Evolutionary conservation across 2,888 invertebrate species (phyloP).

Genomic region (Branchellion lobata): DNA sequence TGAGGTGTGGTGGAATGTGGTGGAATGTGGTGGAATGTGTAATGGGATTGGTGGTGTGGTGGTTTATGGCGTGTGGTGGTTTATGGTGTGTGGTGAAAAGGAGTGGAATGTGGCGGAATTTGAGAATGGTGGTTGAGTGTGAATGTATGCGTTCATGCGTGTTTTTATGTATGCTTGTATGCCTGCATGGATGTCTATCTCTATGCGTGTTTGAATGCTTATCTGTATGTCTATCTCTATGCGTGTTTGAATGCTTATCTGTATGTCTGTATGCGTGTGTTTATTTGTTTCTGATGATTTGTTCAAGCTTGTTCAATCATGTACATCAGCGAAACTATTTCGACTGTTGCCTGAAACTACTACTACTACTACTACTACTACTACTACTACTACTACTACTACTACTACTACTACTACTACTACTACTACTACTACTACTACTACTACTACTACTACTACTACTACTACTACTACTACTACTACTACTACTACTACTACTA

Average conservation of each 20-base stretch:
- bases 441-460: slow-evolving; percentile 24
- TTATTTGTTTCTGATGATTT: neutral
- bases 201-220: neutral
- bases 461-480: slow-evolving; percentile 4
- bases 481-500: slow-evolving; percentile 36
- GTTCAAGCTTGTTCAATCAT: neutral
- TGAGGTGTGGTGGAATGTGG: too few species aligned
- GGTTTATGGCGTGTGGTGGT: too few species aligned
- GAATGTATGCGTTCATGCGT: neutral
- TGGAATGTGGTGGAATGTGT: too few species aligned
- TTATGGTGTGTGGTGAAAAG: too few species aligned
- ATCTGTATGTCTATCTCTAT: neutral
- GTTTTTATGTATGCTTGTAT: neutral
- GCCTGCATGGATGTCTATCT: too few species aligned
- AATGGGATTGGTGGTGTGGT: too few species aligned
- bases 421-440: slow-evolving; percentile 27
- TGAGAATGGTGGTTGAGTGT: too few species aligned
- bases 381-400: slow-evolving; percentile 29
- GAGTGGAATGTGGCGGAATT: too few species aligned
- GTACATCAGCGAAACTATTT: too few species aligned
- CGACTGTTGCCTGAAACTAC: neutral
- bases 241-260: neutral
- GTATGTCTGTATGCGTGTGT: slow-evolving; percentile 16
- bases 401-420: slow-evolving; percentile 25
- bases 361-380: slow-evolving; percentile 27